phyloP scores from a whole-genome alignment of 1,140 invertebrate genomes.

The Drosophila ananassae region DNA sequence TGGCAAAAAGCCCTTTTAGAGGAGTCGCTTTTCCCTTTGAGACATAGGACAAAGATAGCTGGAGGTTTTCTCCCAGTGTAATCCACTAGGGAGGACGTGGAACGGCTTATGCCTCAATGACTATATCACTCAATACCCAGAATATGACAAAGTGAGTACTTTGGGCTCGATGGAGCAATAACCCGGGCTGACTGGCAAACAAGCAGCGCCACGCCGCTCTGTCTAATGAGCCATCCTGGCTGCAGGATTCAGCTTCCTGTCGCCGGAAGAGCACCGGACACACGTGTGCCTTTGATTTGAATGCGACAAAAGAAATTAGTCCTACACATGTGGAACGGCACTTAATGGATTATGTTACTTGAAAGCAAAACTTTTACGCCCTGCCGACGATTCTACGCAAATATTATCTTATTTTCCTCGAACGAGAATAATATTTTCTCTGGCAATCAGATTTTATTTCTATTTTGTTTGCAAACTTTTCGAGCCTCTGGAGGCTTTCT shows the following conservation, averaged over 20 bases:
- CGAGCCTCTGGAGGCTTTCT: neutral
- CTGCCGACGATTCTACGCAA: no score
- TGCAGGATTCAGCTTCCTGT: constrained; percentile 47
- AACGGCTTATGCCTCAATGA: constrained; percentile 43
- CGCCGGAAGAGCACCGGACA: constrained; percentile 59
- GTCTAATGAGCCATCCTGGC: constrained; percentile 61
- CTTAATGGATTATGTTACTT: constrained; percentile 21
- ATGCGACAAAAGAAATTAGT: constrained; percentile 53
- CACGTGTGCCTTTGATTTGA: constrained; percentile 64
- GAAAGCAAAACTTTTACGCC: constrained; percentile 24
- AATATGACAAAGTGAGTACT: constrained; percentile 63
- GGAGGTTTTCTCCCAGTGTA: neutral
- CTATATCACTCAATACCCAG: constrained; percentile 57
- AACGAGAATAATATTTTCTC: neutral
- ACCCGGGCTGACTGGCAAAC: constrained; percentile 35
- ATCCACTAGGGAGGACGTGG: neutral
- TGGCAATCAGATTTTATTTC: constrained; percentile 1
- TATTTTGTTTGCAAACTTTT: constrained; percentile 6
- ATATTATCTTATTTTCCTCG: no score
- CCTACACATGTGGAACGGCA: neutral
- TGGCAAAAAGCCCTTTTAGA: no score
- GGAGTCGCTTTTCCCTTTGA: neutral
- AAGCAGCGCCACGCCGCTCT: constrained; percentile 12
- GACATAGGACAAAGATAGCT: neutral
- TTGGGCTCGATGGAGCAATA: constrained; percentile 64